These are phyloP conservation scores for Digitonthophagus gazella DNA, from an alignment of 2,888 invertebrate species.

Conservation along the genomic window DNA sequence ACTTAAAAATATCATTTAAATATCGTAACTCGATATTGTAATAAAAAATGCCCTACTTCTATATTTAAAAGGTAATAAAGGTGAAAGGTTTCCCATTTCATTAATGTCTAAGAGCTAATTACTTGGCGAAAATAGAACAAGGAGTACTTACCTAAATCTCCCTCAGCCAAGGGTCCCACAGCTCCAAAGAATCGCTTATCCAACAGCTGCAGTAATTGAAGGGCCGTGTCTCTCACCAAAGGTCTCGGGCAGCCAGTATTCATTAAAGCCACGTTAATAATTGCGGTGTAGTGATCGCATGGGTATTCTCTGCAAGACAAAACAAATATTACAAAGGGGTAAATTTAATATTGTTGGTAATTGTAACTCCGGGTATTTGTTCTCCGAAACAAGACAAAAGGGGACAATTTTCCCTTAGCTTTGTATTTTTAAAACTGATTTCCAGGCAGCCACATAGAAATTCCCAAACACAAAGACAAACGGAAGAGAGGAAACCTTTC, in stretches of 20 bases:
- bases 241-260: constrained; percentile 94
- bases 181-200: constrained; percentile 95
- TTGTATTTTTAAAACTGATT: background rate
- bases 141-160: constrained; percentile 65
- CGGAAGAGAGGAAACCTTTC: background rate
- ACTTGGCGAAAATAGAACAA: too few species aligned
- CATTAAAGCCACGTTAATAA: constrained; percentile 95
- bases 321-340: too few species aligned
- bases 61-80: too few species aligned
- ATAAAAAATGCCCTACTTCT: too few species aligned
- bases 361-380: too few species aligned
- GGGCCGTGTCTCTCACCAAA: constrained; percentile 88
- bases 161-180: constrained; percentile 70
- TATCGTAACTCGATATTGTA: too few species aligned
- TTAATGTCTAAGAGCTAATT: too few species aligned
- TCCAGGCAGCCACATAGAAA: background rate
- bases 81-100: too few species aligned
- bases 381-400: too few species aligned
- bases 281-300: constrained; percentile 95
- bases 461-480: background rate
- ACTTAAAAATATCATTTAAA: too few species aligned
- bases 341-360: too few species aligned
- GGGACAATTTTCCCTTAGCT: too few species aligned
- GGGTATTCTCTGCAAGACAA: constrained; percentile 80
- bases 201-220: constrained; percentile 88